These are phyloP conservation scores for Lycaon pictus DNA, from an alignment of 2,113 vertebrate species.

Conservation along the genomic window DNA sequence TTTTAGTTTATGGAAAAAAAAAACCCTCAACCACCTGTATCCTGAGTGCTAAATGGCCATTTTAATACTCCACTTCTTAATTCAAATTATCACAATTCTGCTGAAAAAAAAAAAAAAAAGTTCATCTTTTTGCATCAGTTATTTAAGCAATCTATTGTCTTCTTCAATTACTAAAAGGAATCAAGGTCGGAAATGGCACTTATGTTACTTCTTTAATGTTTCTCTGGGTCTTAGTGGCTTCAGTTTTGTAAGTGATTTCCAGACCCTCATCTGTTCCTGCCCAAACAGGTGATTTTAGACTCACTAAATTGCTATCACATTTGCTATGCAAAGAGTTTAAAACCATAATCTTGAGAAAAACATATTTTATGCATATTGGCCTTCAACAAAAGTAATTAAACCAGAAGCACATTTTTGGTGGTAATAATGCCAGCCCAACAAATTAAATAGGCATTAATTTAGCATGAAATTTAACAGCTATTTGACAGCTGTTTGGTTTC, in stretches of 20 bases:
- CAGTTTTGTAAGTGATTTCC: conserved; percentile 52
- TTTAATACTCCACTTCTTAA: not conserved
- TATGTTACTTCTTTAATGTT: not conserved
- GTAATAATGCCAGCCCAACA: not conserved
- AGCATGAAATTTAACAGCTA: conserved; percentile 5
- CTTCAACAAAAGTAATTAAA: conserved; percentile 65
- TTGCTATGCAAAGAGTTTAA: conserved; percentile 63
- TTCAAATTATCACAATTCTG: not conserved
- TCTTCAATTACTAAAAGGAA: not conserved
- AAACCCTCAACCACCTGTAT: not conserved
- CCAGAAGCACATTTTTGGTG: conserved; percentile 70
- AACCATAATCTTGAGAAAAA: conserved; percentile 75
- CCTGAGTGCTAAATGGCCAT: not conserved
- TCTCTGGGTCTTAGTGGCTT: not conserved
- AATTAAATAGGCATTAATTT: conserved; percentile 61
- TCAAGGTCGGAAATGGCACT: too few relatives aligned
- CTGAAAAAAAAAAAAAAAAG: not conserved
- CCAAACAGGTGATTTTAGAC: not conserved
- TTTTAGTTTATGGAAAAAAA: not conserved
- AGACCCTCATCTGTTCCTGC: conserved; percentile 50
- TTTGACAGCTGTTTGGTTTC: not conserved
- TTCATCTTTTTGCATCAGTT: not conserved
- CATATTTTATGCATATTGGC: conserved; percentile 42
- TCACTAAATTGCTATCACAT: conserved; percentile 58
- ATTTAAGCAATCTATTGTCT: not conserved